These are phyloP conservation scores for Ophion slaviceki DNA, from an alignment of 2,888 invertebrate species.

Conservation along the genomic window DNA sequence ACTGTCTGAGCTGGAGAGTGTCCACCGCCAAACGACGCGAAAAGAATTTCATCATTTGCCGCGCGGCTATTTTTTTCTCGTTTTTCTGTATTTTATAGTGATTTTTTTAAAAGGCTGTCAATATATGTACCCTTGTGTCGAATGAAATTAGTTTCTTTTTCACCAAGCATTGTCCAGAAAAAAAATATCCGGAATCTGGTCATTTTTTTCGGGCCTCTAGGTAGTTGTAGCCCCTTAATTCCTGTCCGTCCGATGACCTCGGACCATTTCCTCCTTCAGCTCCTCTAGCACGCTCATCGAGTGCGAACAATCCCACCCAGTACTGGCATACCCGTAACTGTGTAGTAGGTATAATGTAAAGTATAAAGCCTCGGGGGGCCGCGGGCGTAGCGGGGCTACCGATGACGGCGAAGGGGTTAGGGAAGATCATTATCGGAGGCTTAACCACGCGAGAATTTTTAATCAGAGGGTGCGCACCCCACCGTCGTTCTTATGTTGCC, in stretches of 20 bases:
- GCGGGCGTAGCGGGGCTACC: conserved; percentile 46
- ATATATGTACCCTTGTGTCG: no score
- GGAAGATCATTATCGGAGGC: conserved; percentile 84
- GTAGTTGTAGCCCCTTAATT: conserved; percentile 23
- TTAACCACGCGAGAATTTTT: conserved; percentile 84
- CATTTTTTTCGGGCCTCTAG: no score
- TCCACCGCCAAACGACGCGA: no score
- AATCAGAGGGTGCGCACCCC: conserved; percentile 84
- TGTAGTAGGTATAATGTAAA: conserved; percentile 36
- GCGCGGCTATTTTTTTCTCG: no score
- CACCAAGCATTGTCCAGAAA: no score
- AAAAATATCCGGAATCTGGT: no score
- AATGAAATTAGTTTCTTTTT: no score
- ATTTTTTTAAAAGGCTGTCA: no score
- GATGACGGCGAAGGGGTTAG: conserved; percentile 79
- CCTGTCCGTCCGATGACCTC: conserved; percentile 78
- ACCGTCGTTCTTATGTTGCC: conserved; percentile 69
- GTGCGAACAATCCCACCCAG: conserved; percentile 81
- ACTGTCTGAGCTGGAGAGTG: no score
- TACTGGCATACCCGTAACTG: conserved; percentile 69
- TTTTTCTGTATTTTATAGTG: no score
- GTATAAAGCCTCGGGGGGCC: conserved; percentile 65
- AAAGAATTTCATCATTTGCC: no score
- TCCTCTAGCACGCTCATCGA: conserved; percentile 76
- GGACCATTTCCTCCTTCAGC: conserved; percentile 78